Conservation (phyloP, 2,113 vertebrate genomes). For the Actenoides hombroni region DNA sequence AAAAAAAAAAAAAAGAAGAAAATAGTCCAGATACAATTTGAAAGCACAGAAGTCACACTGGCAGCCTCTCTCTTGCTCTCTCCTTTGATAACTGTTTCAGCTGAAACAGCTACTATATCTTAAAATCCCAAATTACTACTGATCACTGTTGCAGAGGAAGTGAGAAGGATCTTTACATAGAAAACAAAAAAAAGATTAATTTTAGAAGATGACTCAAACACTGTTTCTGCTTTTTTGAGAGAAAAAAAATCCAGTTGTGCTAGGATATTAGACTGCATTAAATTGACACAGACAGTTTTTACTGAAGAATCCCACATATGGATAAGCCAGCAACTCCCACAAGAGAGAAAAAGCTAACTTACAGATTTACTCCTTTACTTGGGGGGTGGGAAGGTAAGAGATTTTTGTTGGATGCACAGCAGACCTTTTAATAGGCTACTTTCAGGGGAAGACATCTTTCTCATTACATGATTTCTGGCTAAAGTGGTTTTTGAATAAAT, state of each 20-base stretch:
- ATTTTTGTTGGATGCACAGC: not conserved
- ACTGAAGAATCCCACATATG: not conserved
- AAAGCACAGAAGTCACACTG: not conserved
- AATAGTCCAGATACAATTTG: not conserved
- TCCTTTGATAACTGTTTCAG: conserved; percentile 26
- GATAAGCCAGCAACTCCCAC: not conserved
- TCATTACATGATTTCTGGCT: not conserved
- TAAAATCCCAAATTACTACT: conserved; percentile 18
- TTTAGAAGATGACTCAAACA: conserved; percentile 42
- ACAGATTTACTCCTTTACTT: not conserved
- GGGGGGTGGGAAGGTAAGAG: too few relatives aligned
- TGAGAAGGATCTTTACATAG: conserved; percentile 27
- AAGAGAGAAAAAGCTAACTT: not conserved
- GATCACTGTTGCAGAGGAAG: not conserved
- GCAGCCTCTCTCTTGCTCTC: not conserved
- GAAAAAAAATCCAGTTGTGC: not conserved
- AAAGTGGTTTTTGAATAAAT: not conserved
- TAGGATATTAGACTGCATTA: not conserved
- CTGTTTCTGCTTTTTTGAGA: conserved; percentile 40
- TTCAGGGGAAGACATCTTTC: not conserved
- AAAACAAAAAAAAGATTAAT: conserved; percentile 27
- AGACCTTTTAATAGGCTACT: not conserved
- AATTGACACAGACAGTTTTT: not conserved
- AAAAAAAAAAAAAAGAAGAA: not conserved
- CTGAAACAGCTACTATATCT: conserved; percentile 1